Base-by-base conservation (phyloP, 2,888 invertebrate genomes). In the Coelinius sp. region DNA sequence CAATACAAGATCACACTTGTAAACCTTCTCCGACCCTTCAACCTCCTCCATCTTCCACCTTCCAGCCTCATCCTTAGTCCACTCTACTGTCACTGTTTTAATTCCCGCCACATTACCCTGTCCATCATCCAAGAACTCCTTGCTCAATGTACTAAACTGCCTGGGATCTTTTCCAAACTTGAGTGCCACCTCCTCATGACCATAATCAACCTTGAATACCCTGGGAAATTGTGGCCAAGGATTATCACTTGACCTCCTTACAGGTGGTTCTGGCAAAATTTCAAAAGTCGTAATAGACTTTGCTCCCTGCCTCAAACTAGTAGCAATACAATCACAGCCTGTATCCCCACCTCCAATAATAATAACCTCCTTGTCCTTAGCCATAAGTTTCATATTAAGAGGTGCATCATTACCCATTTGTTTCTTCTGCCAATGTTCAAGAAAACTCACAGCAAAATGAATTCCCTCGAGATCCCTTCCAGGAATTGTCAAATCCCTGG, bases 221-320 rank as follows among this genome's bases (percentile, higher is more conserved):
- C 96, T 91, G 0, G 99, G 99, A 94, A 96, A 99, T 85, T 98
- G 97, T 1, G 99, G 99, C 99, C 99, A 99, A 0, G 99, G 99
- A 89, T 99, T 99, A 87, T 97, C 97, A 14, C 90, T 90, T 12
- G 94, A 93, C 38, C 99, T 91, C 25, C 90, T 90, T 1, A 90
- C 90, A 68, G 96, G 95, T 14, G 99, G 99, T 82, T 95, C 93
- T 0, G 99, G 98, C 65, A 99, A 90, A 84, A 99, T 99, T 90
- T 99, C 99, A 89, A 99, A 99, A 0, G 97, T 95, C 0, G 96
- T 96, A 82, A 99, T 97, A 2, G 93, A 92, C 83, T 92, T 93
- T 44, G 99, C 99, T 64, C 98, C 98, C 90, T 92, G 92, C 84
- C 99, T 92, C 73, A 99, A 90, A 0, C 98, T 97, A 0, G 99